Base-by-base conservation (phyloP, 2,888 invertebrate genomes). In the Drosophila pullipes region DNA sequence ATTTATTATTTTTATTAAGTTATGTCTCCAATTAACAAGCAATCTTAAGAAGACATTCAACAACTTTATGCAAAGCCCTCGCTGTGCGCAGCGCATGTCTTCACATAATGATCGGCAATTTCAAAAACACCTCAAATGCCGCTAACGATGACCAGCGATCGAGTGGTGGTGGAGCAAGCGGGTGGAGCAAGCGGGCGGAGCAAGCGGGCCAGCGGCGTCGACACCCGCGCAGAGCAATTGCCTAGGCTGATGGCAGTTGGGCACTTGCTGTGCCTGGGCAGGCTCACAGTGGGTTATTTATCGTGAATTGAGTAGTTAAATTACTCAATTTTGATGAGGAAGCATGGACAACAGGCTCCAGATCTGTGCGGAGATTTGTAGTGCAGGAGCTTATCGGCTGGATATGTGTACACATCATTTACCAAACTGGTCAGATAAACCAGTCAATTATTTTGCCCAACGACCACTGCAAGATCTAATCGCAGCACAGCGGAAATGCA, bases 41-140 rank as follows among this genome's bases (percentile, higher is more conserved):
- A 30, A 5, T 22, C 5, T 41, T 22, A 16, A 31, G 30, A 4
- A 31, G 22, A n/a, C 11, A 16, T 22, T 37, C 7, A 47, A 25
- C 18, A 81, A 81, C 82, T 65, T 22, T 39, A 28, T 9, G 3
- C 2, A 9, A 50, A 37, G 33, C 82, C 82, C 87, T 78, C 82
- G 87, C 73, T 50, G 33, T 49, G n/a, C 41, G 44, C 39, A 22
- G 64, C 74, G 60, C 77, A 74, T 74, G 76, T 78, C 63, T 60
- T 55, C 69, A 74, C 70, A 83, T 92, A 91, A 92, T 92, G 91
- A 91, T 91, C 82, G 84, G 92, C 86, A 92, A 92, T 92, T 92
- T 92, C 81, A 88, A 90, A 92, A 92, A 92, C 92, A 92, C 92
- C 91, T 88, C 83, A 83, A 89, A 89, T 74, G 87, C 74, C 69